Evolutionary conservation across 2,797 vertebrate genomes (phyloP).

Genomic region (Choloepus didactylus): DNA sequence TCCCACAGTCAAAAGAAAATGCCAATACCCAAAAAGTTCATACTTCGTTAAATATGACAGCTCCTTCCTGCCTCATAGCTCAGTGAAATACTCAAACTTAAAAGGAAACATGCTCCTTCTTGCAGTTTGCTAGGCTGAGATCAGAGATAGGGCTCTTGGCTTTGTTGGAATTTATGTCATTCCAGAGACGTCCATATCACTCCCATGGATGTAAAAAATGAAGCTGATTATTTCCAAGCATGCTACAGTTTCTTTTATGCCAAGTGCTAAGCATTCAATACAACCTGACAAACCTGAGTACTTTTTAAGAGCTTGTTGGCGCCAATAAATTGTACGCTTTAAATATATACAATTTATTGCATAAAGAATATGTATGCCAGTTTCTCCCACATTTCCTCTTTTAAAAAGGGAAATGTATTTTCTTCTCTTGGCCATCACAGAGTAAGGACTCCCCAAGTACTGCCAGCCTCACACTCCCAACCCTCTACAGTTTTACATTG

Average conservation of each 20-base stretch:
- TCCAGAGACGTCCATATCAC: not conserved
- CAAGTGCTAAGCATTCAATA: not conserved
- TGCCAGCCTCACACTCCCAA: not conserved
- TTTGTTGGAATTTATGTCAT: not conserved
- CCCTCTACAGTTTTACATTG: not conserved
- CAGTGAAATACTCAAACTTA: not conserved
- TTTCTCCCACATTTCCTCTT: not conserved
- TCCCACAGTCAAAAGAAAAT: not conserved
- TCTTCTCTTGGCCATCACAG: not conserved
- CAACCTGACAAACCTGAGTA: not conserved
- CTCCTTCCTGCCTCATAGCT: not conserved
- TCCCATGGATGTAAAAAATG: constrained; percentile 13
- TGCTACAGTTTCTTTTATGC: not conserved
- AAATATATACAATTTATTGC: no score
- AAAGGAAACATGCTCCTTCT: not conserved
- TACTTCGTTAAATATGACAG: not conserved
- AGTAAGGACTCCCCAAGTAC: not conserved
- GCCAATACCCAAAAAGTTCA: not conserved
- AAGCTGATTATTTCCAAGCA: constrained; percentile 7
- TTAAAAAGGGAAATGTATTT: not conserved
- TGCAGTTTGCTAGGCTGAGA: not conserved
- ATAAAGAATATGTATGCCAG: not conserved
- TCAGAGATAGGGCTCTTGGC: not conserved
- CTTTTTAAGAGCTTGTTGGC: not conserved
- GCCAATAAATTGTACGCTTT: no score